These are phyloP conservation scores for Echeneis naucrates DNA, from an alignment of 2,797 vertebrate species.

Conservation along the genomic window DNA sequence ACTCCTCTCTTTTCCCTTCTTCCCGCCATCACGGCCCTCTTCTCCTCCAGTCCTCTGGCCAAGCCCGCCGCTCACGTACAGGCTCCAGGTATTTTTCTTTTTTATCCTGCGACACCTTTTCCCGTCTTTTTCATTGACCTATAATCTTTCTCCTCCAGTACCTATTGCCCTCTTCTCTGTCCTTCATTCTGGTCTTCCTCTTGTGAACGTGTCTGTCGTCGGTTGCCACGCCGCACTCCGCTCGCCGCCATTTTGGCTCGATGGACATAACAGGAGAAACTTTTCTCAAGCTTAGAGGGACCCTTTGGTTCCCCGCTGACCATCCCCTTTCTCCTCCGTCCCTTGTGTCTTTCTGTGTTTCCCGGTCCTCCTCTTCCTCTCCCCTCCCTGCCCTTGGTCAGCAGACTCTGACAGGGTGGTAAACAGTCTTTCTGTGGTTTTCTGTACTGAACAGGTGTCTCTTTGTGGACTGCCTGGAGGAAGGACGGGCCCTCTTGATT, in stretches of 20 bases:
- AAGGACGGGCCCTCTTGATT: conserved; percentile 41
- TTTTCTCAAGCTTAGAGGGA: conserved; percentile 68
- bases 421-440: conserved; percentile 56
- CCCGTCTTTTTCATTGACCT: conserved; percentile 54
- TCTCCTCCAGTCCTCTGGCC: conserved; percentile 79
- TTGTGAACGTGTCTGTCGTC: conserved; percentile 71
- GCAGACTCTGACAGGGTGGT: conserved; percentile 51
- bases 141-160: conserved; percentile 50
- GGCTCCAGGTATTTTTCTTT: conserved; percentile 84
- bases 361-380: conserved; percentile 38
- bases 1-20: conserved; percentile 82
- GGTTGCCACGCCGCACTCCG: conserved; percentile 77
- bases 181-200: conserved; percentile 69
- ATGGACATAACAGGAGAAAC: conserved; percentile 68
- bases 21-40: conserved; percentile 84
- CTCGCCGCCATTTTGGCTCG: conserved; percentile 83
- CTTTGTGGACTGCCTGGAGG: conserved; percentile 56
- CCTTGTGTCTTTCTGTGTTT: conserved; percentile 44
- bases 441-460: conserved; percentile 75
- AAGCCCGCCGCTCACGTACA: conserved; percentile 73
- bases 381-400: conserved; percentile 49
- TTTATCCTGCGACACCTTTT: conserved; percentile 71
- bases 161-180: conserved; percentile 60
- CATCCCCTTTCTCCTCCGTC: conserved; percentile 45
- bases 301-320: conserved; percentile 54